Base-by-base conservation (phyloP, 2,888 invertebrate genomes). In the Syrista parreyssii region DNA sequence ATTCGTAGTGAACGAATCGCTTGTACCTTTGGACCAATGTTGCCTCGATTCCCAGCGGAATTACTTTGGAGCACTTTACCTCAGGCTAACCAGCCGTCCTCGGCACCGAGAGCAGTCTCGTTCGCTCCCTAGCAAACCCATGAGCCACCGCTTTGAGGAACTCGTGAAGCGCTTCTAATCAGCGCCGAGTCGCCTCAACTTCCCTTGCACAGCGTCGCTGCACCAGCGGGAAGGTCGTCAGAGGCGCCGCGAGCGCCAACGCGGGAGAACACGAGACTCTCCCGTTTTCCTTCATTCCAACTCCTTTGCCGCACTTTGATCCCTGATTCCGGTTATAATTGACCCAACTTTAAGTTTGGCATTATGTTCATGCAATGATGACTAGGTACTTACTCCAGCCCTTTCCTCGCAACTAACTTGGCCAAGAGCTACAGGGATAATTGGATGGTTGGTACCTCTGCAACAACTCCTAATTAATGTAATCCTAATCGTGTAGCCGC, bases 101-200 rank as follows among this genome's bases (percentile, higher is more conserved):
- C 15, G 1, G 40, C 40, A 15, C 35, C 35, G 11, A 35, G 11
- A 11, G 11, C 35, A 35, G 35, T 0, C 35, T 35, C 35, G 11
- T 2, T 6, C 40, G 40, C 40, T 40, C 40, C 1, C 40, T 6
- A 15, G 40, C 1, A 87, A 89, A 89, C 86, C 86, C 83, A 79
- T 79, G 80, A 72, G 74, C 85, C 83, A 85, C 86, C 84, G 82
- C 84, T 83, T 84, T 84, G 86, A 84, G 88, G 86, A 89, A 87
- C 88, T 88, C 87, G 84, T 84, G 85, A 86, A 87, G 88, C 86
- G 89, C 89, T 89, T 90, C 90, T 90, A 90, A 91, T 91, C 90
- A 91, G 87, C 86, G 86, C 83, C 86, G 86, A 87, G 85, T 85
- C 85, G 84, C 86, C 87, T 86, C 88, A 88, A 88, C 87, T 89